Evolutionary conservation across 2,888 invertebrate species (phyloP).

Genomic region (Agrochola macilenta): DNA sequence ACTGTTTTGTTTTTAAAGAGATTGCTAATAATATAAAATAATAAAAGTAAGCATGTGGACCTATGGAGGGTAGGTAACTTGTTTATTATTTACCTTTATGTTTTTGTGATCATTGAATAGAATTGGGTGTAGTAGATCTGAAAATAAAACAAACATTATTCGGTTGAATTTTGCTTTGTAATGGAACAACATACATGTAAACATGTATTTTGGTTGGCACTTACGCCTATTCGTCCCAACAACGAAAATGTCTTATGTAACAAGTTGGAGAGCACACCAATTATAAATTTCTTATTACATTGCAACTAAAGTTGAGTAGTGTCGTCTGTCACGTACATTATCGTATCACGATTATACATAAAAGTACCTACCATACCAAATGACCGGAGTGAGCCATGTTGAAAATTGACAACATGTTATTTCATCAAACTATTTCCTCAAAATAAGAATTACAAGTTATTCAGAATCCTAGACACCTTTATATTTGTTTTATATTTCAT

Average conservation of each 20-base stretch:
- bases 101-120: constrained; percentile 62
- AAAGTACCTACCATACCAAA: constrained; percentile 70
- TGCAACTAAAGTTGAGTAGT: constrained; percentile 53
- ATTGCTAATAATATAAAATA: neutral
- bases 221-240: constrained; percentile 45
- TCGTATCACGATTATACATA: constrained; percentile 67
- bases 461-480: constrained; percentile 27
- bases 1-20: constrained; percentile 22
- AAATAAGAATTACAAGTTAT: constrained; percentile 44
- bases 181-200: constrained; percentile 51
- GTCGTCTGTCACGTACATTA: constrained; percentile 60
- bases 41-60: constrained; percentile 34
- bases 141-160: constrained; percentile 52
- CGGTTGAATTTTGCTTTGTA: constrained; percentile 39
- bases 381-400: constrained; percentile 84
- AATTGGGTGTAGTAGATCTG: constrained; percentile 61
- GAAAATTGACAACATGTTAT: constrained; percentile 81
- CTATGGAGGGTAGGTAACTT: constrained; percentile 44
- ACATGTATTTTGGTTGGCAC: constrained; percentile 60
- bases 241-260: constrained; percentile 64
- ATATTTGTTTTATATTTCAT: constrained; percentile 40
- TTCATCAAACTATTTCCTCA: constrained; percentile 49
- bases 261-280: constrained; percentile 34
- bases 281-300: constrained; percentile 50
- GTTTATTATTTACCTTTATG: constrained; percentile 60